Conservation (phyloP, 2,888 invertebrate genomes). For the Amiota minor region DNA sequence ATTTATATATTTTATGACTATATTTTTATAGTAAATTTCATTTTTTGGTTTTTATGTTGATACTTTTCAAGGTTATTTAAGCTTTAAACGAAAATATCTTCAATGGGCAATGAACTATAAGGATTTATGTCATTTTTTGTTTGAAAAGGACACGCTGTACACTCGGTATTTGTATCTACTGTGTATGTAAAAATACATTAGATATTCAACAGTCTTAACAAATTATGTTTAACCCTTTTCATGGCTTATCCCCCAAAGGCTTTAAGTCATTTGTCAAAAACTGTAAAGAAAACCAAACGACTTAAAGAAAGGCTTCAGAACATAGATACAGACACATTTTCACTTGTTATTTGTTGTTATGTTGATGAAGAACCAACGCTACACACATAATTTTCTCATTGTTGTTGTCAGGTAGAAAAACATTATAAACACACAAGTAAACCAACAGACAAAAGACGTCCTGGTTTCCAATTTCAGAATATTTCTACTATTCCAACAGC, state of each 20-base stretch:
- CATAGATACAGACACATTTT: slow-evolving; percentile 19
- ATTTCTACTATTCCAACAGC: slow-evolving; percentile 29
- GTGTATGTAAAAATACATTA: slow-evolving; percentile 46
- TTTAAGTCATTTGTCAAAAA: slow-evolving; percentile 67
- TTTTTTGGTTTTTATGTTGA: slow-evolving; percentile 49
- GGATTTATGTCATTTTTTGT: no score
- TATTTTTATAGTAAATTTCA: slow-evolving; percentile 45
- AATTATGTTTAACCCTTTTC: slow-evolving; percentile 64
- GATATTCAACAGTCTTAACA: slow-evolving; percentile 65
- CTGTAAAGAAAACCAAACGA: slow-evolving; percentile 50
- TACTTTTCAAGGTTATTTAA: neutral
- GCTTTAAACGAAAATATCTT: no score
- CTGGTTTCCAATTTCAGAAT: no score
- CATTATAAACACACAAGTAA: no score
- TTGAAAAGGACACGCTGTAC: no score
- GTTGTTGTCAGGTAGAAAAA: no score
- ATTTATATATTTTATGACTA: slow-evolving; percentile 33
- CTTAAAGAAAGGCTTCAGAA: slow-evolving; percentile 11
- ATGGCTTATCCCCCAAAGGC: slow-evolving; percentile 57
- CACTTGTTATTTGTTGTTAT: neutral
- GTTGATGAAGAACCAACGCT: no score
- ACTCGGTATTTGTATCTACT: no score
- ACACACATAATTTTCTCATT: no score
- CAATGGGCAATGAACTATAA: no score
- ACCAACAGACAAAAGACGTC: no score